phyloP scores from a whole-genome alignment of 1,140 invertebrate genomes.

The Trialeurodes vaporariorum region DNA sequence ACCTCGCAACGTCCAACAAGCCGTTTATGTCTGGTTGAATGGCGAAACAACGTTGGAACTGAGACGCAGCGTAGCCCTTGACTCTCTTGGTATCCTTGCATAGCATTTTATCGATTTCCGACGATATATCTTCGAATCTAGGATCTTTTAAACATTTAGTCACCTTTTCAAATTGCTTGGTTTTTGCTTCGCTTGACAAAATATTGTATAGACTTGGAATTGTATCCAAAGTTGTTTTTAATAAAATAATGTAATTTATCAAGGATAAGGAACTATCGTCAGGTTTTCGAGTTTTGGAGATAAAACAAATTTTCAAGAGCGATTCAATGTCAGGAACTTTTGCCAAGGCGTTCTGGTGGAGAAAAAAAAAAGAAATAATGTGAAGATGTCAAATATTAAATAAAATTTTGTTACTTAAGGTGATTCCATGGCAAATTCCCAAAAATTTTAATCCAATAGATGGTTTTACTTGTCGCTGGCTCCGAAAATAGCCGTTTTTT shows the following conservation, averaged over 20 bases:
- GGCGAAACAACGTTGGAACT: slow-evolving; percentile 64
- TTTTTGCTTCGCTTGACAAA: neutral
- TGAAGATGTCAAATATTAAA: too few species aligned
- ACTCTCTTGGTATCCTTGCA: neutral
- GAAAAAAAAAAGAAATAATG: neutral
- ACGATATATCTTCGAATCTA: neutral
- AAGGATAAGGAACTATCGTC: neutral
- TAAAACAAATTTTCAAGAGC: slow-evolving; percentile 40
- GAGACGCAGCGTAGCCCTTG: neutral
- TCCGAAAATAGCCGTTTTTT: too few species aligned
- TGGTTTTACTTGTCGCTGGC: too few species aligned
- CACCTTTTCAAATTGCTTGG: neutral
- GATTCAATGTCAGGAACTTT: slow-evolving; percentile 39
- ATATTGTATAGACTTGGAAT: neutral
- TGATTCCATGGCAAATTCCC: too few species aligned
- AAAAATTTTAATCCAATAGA: too few species aligned
- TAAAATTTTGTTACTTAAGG: too few species aligned
- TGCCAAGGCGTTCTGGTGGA: neutral
- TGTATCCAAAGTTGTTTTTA: neutral
- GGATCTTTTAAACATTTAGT: neutral
- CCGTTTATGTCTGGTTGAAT: slow-evolving; percentile 62
- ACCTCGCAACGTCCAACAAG: slow-evolving; percentile 62
- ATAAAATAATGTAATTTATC: neutral
- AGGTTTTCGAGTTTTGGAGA: slow-evolving; percentile 16
- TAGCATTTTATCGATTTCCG: neutral